A percentile compares a stretch with the other conserved stretches of the same genome.
These are phyloP conservation scores for Manacus vitellinus DNA, from an alignment of 2,113 vertebrate species.

Conservation along the genomic window DNA sequence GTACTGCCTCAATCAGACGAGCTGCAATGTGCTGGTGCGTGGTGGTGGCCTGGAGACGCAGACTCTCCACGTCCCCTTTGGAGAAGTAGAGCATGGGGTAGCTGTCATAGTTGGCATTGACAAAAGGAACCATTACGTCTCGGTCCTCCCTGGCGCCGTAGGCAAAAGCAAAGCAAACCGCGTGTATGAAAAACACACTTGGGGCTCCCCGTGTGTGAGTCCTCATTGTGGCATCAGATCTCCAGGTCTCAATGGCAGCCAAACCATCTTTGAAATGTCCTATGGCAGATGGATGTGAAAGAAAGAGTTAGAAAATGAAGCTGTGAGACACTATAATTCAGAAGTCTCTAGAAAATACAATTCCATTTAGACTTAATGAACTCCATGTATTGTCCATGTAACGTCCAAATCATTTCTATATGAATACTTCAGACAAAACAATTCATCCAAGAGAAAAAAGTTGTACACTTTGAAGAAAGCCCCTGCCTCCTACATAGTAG, in stretches of 20 bases:
- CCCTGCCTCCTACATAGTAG: not conserved
- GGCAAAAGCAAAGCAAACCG: conserved; percentile 78
- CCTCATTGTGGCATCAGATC: conserved; percentile 94
- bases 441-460: not conserved
- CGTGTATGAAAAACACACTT: conserved; percentile 94
- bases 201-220: conserved; percentile 94
- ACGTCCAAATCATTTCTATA: not conserved
- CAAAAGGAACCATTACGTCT: conserved; percentile 83
- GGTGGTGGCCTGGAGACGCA: conserved; percentile 78
- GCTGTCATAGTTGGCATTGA: conserved; percentile 91
- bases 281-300: not conserved
- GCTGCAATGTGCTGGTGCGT: conserved; percentile 84
- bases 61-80: conserved; percentile 79
- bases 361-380: not conserved
- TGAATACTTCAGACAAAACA: not conserved
- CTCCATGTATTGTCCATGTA: not conserved
- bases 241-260: conserved; percentile 75
- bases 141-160: conserved; percentile 67
- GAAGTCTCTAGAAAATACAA: not conserved
- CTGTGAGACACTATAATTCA: not conserved
- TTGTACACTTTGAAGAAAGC: not conserved
- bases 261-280: conserved; percentile 84
- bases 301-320: not conserved
- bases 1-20: conserved; percentile 84
- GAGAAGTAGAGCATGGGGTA: conserved; percentile 97